Evolutionary conservation across 2,797 vertebrate species (phyloP).

Genomic region (Pseudopleuronectes americanus): DNA sequence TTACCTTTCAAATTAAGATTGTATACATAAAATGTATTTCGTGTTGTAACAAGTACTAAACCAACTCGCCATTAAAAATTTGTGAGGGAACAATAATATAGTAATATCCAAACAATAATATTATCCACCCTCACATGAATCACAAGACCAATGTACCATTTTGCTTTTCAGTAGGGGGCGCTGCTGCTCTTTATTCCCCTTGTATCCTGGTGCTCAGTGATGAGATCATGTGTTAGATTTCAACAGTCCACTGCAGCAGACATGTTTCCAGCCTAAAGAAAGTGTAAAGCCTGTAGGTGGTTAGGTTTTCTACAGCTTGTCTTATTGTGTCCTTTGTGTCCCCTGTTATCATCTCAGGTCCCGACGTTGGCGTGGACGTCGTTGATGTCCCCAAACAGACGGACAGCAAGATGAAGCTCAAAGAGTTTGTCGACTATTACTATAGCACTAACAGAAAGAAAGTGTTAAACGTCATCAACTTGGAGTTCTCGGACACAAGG

Average conservation of each 20-base stretch:
- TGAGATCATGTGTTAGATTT: conserved; percentile 22
- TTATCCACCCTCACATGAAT: background rate
- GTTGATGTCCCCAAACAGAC: conserved; percentile 97
- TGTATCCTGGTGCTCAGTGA: background rate
- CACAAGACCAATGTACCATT: background rate
- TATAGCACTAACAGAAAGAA: conserved; percentile 98
- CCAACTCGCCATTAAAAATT: background rate
- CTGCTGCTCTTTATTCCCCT: conserved; percentile 1
- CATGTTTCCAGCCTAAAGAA: conserved; percentile 11
- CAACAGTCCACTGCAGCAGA: conserved; percentile 8
- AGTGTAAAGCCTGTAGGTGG: conserved; percentile 3
- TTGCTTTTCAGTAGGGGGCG: conserved; percentile 58
- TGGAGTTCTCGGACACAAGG: conserved; percentile 97
- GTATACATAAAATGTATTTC: background rate
- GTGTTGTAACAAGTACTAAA: background rate
- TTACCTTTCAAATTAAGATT: background rate
- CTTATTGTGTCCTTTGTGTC: background rate
- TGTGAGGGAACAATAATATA: background rate
- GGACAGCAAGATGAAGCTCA: conserved; percentile 96
- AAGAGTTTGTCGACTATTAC: conserved; percentile 99
- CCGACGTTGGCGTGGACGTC: conserved; percentile 93
- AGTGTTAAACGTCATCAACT: conserved; percentile 94
- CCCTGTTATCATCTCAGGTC: conserved; percentile 79
- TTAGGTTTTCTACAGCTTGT: conserved; percentile 8
- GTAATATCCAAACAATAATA: background rate